A percentile compares a stretch with the other conserved stretches of the same genome.
phyloP scores from a whole-genome alignment of 2,888 invertebrate species.

The Ecdyonurus torrentis region DNA sequence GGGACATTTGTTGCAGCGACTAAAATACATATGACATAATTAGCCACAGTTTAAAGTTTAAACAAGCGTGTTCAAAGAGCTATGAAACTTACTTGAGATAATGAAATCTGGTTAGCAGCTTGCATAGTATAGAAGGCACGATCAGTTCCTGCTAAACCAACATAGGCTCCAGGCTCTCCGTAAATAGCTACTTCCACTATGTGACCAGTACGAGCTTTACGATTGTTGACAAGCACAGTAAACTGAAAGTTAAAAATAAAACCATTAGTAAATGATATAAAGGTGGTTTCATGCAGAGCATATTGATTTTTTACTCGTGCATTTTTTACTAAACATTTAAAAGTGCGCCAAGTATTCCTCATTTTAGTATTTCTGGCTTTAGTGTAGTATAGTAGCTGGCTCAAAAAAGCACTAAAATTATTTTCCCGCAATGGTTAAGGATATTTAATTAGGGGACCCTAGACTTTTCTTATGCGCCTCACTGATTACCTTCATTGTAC shows the following conservation, averaged over 20 bases:
- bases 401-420: background rate
- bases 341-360: too few relatives aligned
- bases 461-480: too few relatives aligned
- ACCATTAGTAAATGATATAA: background rate
- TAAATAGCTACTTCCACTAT: slow-evolving; percentile 84
- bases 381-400: background rate
- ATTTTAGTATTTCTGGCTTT: background rate
- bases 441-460: too few relatives aligned
- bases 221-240: slow-evolving; percentile 73
- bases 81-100: background rate
- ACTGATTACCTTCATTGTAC: too few relatives aligned
- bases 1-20: background rate
- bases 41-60: background rate
- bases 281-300: too few relatives aligned
- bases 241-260: slow-evolving; percentile 34
- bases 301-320: background rate
- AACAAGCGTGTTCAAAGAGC: background rate
- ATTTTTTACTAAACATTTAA: background rate
- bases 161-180: slow-evolving; percentile 88
- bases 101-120: slow-evolving; percentile 48
- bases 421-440: background rate
- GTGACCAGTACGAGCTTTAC: slow-evolving; percentile 84
- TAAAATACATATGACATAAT: background rate
- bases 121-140: slow-evolving; percentile 83
- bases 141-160: slow-evolving; percentile 81